Base-by-base conservation (phyloP, 2,113 vertebrate genomes). In the Nesogale talazaci region DNA sequence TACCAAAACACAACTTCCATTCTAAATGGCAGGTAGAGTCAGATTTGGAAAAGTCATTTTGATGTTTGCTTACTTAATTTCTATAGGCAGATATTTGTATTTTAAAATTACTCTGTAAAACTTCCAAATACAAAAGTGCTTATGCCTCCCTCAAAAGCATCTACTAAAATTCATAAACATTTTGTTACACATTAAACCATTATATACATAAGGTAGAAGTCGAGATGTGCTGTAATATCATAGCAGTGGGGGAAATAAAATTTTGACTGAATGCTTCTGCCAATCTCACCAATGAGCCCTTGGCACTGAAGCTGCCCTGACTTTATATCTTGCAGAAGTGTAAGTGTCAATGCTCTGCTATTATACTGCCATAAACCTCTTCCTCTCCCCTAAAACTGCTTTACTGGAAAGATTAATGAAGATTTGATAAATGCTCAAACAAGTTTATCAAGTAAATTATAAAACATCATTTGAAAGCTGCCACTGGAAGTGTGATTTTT, bases 121-220 rank as follows among this genome's bases (percentile, higher is more conserved):
- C 86, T 86, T 11, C 27, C 46, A 92, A 23, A 86, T 3, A 25
- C 29, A 72, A 91, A 61, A 65, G 74, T 57, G 1, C 59, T 67
- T 4, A 7, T 89, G 29, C 22, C 23, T 86, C 46, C 67, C 27
- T 88, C 78, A 29, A 59, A 86, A 92, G 46, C 69, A 36, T 61
- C 57, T 56, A 6, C 70, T 69, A 87, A 67, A 94, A 36, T 91
- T 75, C 83, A 86, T 91, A 92, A 84, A 82, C 0, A 74, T 56
- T 93, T 93, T 95, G 78, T 57, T 69, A 52, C 78, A 7, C 29
- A 89, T 38, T 86, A 89, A 75, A 83, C 65, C 78, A 81, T 19
- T 70, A 38, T 29, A 57, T 85, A n/a, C 12, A 27, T 38, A 57
- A 94, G 36, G 40, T 52, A 52, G 46, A 52, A 52, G 5, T 52